phyloP scores from a whole-genome alignment of 2,113 vertebrate species.

The Grammomys dolichurus region DNA sequence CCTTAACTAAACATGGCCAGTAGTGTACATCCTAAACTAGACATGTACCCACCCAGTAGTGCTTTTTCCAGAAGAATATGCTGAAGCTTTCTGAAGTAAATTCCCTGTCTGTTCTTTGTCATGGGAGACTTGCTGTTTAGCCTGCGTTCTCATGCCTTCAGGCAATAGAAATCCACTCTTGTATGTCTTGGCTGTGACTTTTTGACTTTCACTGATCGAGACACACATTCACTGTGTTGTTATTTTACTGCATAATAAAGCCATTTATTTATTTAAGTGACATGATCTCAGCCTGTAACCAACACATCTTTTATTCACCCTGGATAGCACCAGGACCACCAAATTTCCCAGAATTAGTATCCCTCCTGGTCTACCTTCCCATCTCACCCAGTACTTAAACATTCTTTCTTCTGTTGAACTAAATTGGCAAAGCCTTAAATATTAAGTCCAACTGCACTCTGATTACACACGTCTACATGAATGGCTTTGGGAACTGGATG shows the following conservation, averaged over 20 bases:
- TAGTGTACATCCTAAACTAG: background rate
- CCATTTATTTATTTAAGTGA: background rate
- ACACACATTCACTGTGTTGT: background rate
- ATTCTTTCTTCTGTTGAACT: background rate
- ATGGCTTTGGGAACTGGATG: background rate
- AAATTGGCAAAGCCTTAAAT: slow-evolving; percentile 33
- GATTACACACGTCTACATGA: background rate
- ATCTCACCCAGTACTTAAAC: background rate
- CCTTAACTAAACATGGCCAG: background rate
- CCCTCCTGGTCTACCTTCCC: background rate
- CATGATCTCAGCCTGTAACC: background rate
- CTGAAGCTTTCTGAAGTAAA: background rate
- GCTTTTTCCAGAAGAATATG: background rate
- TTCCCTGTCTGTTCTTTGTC: background rate
- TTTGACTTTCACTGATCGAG: background rate
- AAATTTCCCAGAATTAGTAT: background rate
- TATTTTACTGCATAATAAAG: background rate
- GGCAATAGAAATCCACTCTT: background rate
- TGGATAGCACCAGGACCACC: background rate
- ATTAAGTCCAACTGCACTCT: background rate
- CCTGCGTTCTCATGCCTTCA: background rate
- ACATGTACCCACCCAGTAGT: background rate
- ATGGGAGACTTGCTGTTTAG: background rate
- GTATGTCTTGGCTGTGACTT: background rate
- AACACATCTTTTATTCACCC: background rate